These are phyloP conservation scores for Chorisops tibialis DNA, from an alignment of 2,888 invertebrate species.

Conservation along the genomic window DNA sequence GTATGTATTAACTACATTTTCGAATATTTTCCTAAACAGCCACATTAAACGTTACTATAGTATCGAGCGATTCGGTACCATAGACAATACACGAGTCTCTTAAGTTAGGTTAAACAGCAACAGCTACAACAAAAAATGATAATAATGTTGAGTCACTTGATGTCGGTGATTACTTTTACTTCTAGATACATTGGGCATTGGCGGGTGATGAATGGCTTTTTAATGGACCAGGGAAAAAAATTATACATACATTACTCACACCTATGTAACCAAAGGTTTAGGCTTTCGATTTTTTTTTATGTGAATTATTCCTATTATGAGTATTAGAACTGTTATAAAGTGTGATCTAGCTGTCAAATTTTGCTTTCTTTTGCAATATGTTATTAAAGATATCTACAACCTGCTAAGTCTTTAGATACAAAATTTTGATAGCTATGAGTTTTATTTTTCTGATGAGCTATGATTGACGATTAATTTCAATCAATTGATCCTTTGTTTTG, in stretches of 20 bases:
- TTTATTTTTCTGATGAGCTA: neutral
- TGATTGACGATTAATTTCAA: conserved; percentile 12
- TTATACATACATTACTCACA: too few relatives aligned
- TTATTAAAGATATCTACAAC: neutral
- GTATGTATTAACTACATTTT: too few relatives aligned
- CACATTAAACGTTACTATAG: neutral
- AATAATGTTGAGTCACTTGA: conserved; percentile 22
- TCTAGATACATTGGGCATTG: neutral
- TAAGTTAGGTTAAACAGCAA: neutral
- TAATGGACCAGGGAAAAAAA: neutral
- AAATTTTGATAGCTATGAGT: neutral
- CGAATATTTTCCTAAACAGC: neutral
- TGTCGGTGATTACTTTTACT: conserved; percentile 22
- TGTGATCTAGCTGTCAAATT: conserved; percentile 4
- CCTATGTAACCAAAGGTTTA: too few relatives aligned
- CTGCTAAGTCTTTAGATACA: neutral
- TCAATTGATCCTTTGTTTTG: conserved; percentile 21
- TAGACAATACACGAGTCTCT: too few relatives aligned
- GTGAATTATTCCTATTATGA: conserved; percentile 13
- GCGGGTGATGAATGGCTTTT: conserved; percentile 15
- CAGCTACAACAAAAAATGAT: neutral
- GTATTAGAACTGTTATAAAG: neutral
- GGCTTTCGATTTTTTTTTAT: neutral
- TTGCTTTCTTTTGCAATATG: neutral
- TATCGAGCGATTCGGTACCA: too few relatives aligned